Percentiles rank a stretch among this genome's conserved stretches.
These are phyloP conservation scores for Aphyosemion australe DNA, from an alignment of 2,113 vertebrate species.

Conservation along the genomic window DNA sequence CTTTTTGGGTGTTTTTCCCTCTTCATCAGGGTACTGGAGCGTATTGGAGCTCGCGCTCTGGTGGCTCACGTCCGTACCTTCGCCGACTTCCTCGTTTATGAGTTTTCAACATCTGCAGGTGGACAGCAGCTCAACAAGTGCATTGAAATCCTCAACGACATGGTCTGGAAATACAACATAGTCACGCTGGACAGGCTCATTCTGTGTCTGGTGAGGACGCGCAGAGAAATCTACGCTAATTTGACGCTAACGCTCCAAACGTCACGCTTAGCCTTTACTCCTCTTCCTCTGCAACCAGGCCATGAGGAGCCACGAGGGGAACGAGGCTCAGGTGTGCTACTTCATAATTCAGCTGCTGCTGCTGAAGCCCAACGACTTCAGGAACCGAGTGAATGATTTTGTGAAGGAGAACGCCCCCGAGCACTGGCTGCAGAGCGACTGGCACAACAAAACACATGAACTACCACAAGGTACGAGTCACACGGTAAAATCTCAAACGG, in stretches of 20 bases:
- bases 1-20: not conserved
- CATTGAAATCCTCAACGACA: slow-evolving; percentile 99
- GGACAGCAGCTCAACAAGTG: slow-evolving; percentile 99
- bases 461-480: slow-evolving; percentile 88
- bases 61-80: slow-evolving; percentile 97
- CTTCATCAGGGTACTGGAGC: slow-evolving; percentile 87
- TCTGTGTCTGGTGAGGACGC: slow-evolving; percentile 89
- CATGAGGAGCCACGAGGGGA: slow-evolving; percentile 98
- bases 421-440: slow-evolving; percentile 99
- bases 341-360: slow-evolving; percentile 98
- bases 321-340: slow-evolving; percentile 98
- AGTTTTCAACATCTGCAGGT: slow-evolving; percentile 96
- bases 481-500: not conserved
- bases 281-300: slow-evolving; percentile 76
- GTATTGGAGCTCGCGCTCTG: slow-evolving; percentile 93
- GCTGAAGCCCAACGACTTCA: slow-evolving; percentile 97
- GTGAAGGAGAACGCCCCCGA: slow-evolving; percentile 98
- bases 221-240: not conserved
- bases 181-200: slow-evolving; percentile 96
- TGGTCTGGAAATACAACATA: slow-evolving; percentile 99
- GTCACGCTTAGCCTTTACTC: not conserved
- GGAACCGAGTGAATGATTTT: slow-evolving; percentile 97
- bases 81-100: slow-evolving; percentile 97
- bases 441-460: slow-evolving; percentile 99
- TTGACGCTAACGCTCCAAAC: not conserved